Conservation (phyloP, 2,888 invertebrate genomes). For the Strigamia maritima region DNA sequence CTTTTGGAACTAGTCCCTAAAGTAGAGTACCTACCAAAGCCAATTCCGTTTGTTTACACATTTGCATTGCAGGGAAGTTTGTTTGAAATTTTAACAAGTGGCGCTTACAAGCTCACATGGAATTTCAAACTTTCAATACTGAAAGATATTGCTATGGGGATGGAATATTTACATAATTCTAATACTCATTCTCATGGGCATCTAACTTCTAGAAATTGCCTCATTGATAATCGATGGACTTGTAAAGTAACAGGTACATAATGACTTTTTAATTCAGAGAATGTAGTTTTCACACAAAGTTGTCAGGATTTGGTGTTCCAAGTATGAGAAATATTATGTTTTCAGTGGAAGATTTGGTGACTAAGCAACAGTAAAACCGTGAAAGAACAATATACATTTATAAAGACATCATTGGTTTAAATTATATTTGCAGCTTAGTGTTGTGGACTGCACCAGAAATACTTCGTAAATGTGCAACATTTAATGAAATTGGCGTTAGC, state of each 20-base stretch:
- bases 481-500: background rate
- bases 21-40: too few relatives aligned
- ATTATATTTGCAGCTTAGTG: background rate
- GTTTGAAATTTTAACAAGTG: background rate
- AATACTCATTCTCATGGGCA: background rate
- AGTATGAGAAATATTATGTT: background rate
- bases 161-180: conserved; percentile 27
- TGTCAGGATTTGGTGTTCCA: conserved; percentile 31
- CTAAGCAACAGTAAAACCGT: background rate
- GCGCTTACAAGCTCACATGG: conserved; percentile 15
- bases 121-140: conserved; percentile 34
- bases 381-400: background rate
- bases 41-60: too few relatives aligned
- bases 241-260: conserved; percentile 32
- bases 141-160: conserved; percentile 15
- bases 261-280: background rate
- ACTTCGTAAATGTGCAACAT: background rate
- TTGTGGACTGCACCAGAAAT: conserved; percentile 27
- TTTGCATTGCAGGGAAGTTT: conserved; percentile 26
- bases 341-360: background rate
- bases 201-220: conserved; percentile 16
- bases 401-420: too few relatives aligned
- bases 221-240: conserved; percentile 34
- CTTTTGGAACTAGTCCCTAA: conserved; percentile 31
- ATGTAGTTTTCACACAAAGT: background rate